Evolutionary conservation across 1,140 invertebrate genomes (phyloP), one percentile per base, ranked within the genome.

Genomic region (Plodia interpunctella): DNA sequence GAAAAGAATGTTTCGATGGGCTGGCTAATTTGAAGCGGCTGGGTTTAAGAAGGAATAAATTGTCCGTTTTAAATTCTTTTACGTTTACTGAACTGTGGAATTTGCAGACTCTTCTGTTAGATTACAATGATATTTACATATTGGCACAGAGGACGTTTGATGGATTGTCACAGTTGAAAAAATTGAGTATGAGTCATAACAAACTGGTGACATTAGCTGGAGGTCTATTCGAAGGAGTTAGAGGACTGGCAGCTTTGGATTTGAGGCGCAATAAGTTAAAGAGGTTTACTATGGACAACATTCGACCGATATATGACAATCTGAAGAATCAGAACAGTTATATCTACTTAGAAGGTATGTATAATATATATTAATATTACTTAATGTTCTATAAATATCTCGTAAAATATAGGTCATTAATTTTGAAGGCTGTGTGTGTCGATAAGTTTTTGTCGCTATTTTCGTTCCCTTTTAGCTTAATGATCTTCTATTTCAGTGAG

Each of bases 331-430:
- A 91, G 55, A 84, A 86, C 49, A 94, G 94, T 66, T 92, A 93
- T 74, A 92, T 96, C 65, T 92, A 93, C 74, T 79, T 96, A 54
- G 93, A 94, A 90, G 94, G 95, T 96, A 82, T 92, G 93, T 93
- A 63, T 19, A 20, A 3, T 60, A 20, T 59, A 13, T 13, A 18
- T 13, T 8, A 5, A 2, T 11, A 8, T 9, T 38, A 8, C 11
- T 11, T 11, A 13, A 15, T 15, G n/a, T 15, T 15, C 3, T 44
- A 38, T 38, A 38, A 38, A 38, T 38, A 13, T 5, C 3, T 28
- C 3, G 9, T 28, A 5, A 28, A 28, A 28, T 28, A 9, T 28
- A 28, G 4, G n/a, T n/a, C n/a, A n/a, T n/a, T n/a, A n/a, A n/a
- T n/a, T n/a, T n/a, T n/a, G n/a, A n/a, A n/a, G n/a, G n/a, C n/a